Evolutionary conservation across 2,888 invertebrate species (phyloP), one percentile per base, ranked within the genome.

Genomic region (Macaria liturata): DNA sequence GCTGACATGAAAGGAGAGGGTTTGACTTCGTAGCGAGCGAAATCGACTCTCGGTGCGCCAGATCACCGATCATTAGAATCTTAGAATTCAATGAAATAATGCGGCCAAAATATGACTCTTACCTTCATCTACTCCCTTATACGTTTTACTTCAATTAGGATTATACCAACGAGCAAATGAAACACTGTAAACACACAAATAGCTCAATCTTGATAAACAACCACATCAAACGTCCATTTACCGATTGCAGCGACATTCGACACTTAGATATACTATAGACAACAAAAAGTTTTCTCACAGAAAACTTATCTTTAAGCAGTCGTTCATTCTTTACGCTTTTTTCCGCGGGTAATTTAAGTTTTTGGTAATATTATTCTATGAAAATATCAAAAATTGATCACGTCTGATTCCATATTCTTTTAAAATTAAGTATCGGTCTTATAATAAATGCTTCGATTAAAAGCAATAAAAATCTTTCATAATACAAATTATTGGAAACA

Each of bases 61-160:
- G 86, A 79, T 79, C 76, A 75, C 66, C 72, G 72, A 64, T 64
- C 65, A 62, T 64, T 74, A 67, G 42, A 46, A 62, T 61, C 54
- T 9, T 60, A 45, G 61, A 61, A 55, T 62, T 53, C 66, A 49
- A 63, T 58, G 34, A 80, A 77, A 75, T 75, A 72, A 76, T 49
- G 56, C 65, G 66, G 48, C 32, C 67, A 68, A 66, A 68, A 65
- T 65, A 58, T 65, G 62, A 66, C 69, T 78, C 72, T 73, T 86
- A 94, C 94, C 94, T 94, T 94, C 94, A 94, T 94, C 94, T 94
- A 94, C 94, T 93, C 93, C 93, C 93, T 80, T 83, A 82, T 86
- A 85, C 81, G 79, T 81, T 86, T 76, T 76, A 86, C 90, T 87
- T 83, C 79, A 81, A 88, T 79, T 81, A 82, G 82, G 88, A 90